These are phyloP conservation scores for Merodon equestris DNA, from an alignment of 2,888 invertebrate genomes.

Conservation along the genomic window DNA sequence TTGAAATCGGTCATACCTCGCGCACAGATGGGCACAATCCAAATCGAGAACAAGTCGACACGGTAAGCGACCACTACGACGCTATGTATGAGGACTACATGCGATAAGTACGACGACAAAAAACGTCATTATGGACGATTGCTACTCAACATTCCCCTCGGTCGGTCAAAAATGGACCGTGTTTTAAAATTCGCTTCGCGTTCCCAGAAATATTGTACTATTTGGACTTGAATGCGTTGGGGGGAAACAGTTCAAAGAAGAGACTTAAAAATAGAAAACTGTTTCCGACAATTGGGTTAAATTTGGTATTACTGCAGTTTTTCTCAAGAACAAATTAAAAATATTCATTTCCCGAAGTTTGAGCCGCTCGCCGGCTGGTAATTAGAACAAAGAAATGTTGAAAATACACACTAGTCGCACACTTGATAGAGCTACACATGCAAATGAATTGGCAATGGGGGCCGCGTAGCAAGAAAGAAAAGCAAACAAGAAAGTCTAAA, in stretches of 20 bases:
- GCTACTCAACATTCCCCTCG: constrained; percentile 30
- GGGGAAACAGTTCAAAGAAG: neutral
- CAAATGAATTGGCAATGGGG: neutral
- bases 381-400: constrained; percentile 44
- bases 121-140: constrained; percentile 36
- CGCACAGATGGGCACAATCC: constrained; percentile 63
- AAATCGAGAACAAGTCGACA: constrained; percentile 62
- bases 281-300: constrained; percentile 34
- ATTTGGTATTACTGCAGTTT: constrained; percentile 24
- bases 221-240: constrained; percentile 10
- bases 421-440: neutral
- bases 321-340: constrained; percentile 4
- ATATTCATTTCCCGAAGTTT: constrained; percentile 10
- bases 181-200: constrained; percentile 19
- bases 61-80: constrained; percentile 11
- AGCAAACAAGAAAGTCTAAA: constrained; percentile 7
- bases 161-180: constrained; percentile 28
- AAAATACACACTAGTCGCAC: neutral
- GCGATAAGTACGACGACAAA: neutral
- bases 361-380: neutral
- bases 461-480: neutral
- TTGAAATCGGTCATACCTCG: constrained; percentile 56
- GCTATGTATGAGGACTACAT: neutral
- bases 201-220: constrained; percentile 16
- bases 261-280: constrained; percentile 11